phyloP scores from a whole-genome alignment of 2,113 vertebrate species.

The Benitochromis conjunctus region DNA sequence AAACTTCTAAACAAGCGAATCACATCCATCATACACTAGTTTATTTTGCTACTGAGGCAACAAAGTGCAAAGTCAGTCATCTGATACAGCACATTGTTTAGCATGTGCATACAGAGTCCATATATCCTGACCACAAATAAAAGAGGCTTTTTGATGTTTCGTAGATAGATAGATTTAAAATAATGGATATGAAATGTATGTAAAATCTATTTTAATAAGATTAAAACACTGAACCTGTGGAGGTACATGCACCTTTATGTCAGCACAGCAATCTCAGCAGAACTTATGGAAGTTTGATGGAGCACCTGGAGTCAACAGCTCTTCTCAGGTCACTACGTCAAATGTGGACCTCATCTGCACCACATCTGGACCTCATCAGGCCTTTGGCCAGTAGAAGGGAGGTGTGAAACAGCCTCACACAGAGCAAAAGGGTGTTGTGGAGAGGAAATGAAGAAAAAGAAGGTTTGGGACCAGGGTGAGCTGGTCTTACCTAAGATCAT shows the following conservation, averaged over 20 bases:
- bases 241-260: not conserved
- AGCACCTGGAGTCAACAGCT: conserved; percentile 26
- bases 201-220: not conserved
- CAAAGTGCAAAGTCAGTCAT: not conserved
- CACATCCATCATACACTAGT: not conserved
- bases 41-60: not conserved
- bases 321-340: conserved; percentile 21
- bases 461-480: conserved; percentile 61
- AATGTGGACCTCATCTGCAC: conserved; percentile 56
- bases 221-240: not conserved
- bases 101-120: not conserved
- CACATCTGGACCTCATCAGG: conserved; percentile 67
- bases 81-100: not conserved
- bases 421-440: conserved; percentile 19
- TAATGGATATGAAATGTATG: not conserved
- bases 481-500: conserved; percentile 30
- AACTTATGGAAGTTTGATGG: conserved; percentile 40
- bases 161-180: not conserved
- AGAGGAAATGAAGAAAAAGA: conserved; percentile 64
- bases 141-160: not conserved
- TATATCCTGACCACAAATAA: not conserved
- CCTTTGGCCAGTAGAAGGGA: conserved; percentile 18
- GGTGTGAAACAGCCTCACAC: conserved; percentile 51
- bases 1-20: not conserved
- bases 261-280: conserved; percentile 21